These are phyloP conservation scores for Numenius arquata DNA, from an alignment of 2,113 vertebrate species.

Conservation along the genomic window DNA sequence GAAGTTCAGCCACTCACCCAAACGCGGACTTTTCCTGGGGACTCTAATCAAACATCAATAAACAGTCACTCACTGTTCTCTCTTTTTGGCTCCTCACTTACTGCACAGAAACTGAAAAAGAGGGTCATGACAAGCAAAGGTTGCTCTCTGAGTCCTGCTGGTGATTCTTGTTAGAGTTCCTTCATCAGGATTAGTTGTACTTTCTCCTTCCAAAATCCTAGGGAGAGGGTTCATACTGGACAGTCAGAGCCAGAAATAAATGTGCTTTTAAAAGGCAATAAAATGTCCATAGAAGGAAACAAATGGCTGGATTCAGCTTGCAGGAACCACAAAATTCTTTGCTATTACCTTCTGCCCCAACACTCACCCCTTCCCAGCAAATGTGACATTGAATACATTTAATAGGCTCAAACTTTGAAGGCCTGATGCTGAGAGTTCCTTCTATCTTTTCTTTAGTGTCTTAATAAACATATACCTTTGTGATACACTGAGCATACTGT, in stretches of 20 bases:
- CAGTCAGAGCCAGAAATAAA: slow-evolving; percentile 18
- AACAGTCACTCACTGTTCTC: not conserved
- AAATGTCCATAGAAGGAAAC: not conserved
- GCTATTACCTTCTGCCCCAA: not conserved
- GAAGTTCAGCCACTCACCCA: not conserved
- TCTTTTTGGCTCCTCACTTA: not conserved
- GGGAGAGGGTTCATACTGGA: not conserved
- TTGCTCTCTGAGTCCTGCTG: not conserved
- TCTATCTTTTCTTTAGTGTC: slow-evolving; percentile 9
- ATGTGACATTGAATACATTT: not conserved
- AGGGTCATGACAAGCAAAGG: not conserved
- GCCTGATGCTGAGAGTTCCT: not conserved
- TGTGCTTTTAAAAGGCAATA: not conserved
- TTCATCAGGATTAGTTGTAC: not conserved
- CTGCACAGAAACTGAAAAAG: not conserved
- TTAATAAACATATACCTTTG: not conserved
- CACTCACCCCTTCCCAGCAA: not conserved
- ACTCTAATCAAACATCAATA: not conserved
- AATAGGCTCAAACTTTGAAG: not conserved
- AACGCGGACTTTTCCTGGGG: not conserved
- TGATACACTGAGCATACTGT: not conserved
- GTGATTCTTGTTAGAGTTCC: not conserved
- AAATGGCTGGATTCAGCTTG: slow-evolving; percentile 5
- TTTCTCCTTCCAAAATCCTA: not conserved
- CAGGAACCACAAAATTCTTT: not conserved